phyloP scores from a whole-genome alignment of 37 sponge, comb jelly and placozoan genomes.

The Tethya wilhelma region DNA sequence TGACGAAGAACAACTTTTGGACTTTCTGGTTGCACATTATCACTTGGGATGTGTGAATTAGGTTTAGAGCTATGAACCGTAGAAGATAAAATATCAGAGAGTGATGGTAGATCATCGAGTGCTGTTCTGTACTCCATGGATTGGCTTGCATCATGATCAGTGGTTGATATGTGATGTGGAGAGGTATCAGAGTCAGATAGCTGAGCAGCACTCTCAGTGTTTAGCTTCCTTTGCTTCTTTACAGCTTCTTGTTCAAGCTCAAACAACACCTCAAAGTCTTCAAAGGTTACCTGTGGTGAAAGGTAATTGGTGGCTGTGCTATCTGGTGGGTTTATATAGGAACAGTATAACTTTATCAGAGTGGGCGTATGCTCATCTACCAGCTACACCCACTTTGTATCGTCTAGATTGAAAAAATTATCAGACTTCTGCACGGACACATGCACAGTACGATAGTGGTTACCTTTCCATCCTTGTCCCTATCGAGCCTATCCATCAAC shows the following conservation, averaged over 20 bases:
- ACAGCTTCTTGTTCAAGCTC: conserved; percentile 18
- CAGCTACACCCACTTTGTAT: conserved; percentile 18
- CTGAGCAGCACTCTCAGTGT: neutral
- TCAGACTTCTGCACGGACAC: neutral
- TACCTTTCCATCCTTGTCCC: conserved; percentile 77
- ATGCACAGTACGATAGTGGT: neutral
- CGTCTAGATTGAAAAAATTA: neutral
- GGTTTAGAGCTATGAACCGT: no score
- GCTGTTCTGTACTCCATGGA: neutral
- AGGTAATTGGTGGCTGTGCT: no score
- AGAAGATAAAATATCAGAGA: neutral
- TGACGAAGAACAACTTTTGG: conserved; percentile 17
- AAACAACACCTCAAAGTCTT: conserved; percentile 46
- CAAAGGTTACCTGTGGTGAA: conserved; percentile 45
- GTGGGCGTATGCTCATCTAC: neutral
- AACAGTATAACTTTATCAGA: neutral
- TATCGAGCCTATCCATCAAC: conserved; percentile 57
- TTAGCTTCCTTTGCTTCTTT: conserved; percentile 6
- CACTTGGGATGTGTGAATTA: neutral
- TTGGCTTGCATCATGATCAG: neutral
- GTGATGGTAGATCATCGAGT: neutral
- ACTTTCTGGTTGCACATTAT: neutral
- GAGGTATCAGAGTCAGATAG: neutral
- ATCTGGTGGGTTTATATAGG: no score
- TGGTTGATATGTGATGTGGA: neutral